Evolutionary conservation across 2,888 invertebrate genomes (phyloP).

Genomic region (Tipula unca): DNA sequence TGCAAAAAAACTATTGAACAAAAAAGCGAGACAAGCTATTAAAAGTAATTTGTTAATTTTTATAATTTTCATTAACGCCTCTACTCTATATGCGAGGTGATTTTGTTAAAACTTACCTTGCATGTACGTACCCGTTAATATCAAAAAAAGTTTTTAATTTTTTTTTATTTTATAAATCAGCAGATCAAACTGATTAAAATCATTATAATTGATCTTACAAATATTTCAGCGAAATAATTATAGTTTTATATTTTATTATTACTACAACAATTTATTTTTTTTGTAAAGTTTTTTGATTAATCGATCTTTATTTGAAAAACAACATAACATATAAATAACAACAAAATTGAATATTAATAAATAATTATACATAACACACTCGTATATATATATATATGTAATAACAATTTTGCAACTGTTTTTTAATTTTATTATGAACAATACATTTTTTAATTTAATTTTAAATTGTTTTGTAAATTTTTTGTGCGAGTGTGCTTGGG

Average conservation of each 20-base stretch:
- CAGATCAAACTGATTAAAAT: neutral
- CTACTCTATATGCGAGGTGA: neutral
- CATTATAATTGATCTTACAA: neutral
- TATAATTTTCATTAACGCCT: neutral
- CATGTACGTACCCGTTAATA: too few species aligned
- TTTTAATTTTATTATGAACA: neutral
- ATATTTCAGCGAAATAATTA: neutral
- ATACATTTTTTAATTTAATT: neutral
- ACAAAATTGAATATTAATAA: neutral
- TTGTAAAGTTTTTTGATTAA: neutral
- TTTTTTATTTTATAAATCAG: neutral
- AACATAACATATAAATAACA: neutral
- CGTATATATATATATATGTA: neutral
- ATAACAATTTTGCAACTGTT: neutral
- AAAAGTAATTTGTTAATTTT: neutral
- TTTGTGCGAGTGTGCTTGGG: neutral
- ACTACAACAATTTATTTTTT: neutral
- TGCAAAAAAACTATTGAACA: too few species aligned
- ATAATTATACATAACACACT: neutral
- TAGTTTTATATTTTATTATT: neutral
- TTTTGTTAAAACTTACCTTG: neutral
- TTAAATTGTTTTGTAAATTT: neutral
- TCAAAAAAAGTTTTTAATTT: too few species aligned
- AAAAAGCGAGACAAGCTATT: too few species aligned
- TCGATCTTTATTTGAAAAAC: neutral